Evolutionary conservation across 2,113 vertebrate species (phyloP), one percentile per base, ranked within the genome.

Genomic region (Bambusicola thoracicus): DNA sequence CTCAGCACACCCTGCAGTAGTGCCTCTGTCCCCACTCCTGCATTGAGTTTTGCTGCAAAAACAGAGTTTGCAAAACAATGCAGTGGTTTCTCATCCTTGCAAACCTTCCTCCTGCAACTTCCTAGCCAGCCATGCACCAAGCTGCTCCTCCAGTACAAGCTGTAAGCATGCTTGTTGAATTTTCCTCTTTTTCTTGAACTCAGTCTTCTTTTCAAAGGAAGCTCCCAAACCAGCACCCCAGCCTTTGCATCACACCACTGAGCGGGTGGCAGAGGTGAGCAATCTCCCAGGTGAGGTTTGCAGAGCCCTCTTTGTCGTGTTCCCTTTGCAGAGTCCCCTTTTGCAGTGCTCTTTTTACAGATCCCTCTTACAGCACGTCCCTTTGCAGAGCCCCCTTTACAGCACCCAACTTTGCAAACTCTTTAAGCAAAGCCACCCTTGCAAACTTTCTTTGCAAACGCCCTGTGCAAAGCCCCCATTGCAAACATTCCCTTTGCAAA

Each of bases 181-280:
- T 38, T 12, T 1, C 10, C 44, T 6, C 34, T 27, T 62, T 38
- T 62, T 48, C 48, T 65, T 46, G 36, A n/a, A 13, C 1, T 51
- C 25, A 51, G 25, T 51, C 25, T 29, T 16, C 29, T 51, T 51
- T 29, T 29, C 25, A 25, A 51, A 51, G 49, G 25, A 27, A 51
- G 25, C n/a, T 9, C 48, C 40, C 16, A 3, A 27, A 6, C 8
- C 12, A 16, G 2, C 8, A 3, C 43, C 19, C 15, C 5, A 7
- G 41, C 19, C 34, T 51, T 18, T 0, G 8, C 1, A 32, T 74
- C 8, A 51, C 29, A 1, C 1, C 1, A 2, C 41, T 0, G 27
- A 16, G 62, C 2, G 44, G 10, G 34, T 0, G 43, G 3, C 13
- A 56, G 27, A n/a, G 5, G 62, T 9, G 32, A 29, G 24, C 19